Base-by-base conservation (phyloP, 2,113 vertebrate genomes). In the Anarhynchus alexandrinus region DNA sequence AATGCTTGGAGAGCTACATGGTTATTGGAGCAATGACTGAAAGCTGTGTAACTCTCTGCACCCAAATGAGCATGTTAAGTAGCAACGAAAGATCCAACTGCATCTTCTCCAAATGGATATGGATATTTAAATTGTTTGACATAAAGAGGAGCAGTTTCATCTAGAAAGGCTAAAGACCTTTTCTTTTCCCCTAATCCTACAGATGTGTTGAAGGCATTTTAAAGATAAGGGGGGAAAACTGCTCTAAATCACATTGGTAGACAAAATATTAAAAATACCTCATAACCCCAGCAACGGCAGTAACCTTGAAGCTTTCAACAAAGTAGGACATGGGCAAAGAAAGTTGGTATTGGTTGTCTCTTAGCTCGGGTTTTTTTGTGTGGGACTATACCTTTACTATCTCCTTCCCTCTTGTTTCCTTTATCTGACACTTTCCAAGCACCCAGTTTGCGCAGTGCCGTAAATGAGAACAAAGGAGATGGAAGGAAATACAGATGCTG, bases 121-220 rank as follows among this genome's bases (percentile, higher is more conserved):
- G 7, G 13, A 65, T 76, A 32, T 11, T 59, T 10, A 78, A 8
- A 11, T 14, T 64, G 0, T n/a, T 86, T 73, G 11, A 80, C 36
- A 54, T 49, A 38, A 77, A 88, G 34, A 80, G 13, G 5, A 65
- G 59, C 15, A 18, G 1, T 72, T 88, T 91, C 42, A 77, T 4
- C 32, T 66, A 25, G 11, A 81, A 83, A 67, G 5, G 30, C 18
- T 81, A 45, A 81, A 64, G 52, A 74, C 1, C 4, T 1, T 78
- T 90, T 81, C 5, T 85, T 11, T 70, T 96, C 3, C 3, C 7
- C 45, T 90, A 69, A 25, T 69, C 34, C 15, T 43, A 45, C 11
- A 82, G 36, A 69, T 0, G 0, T 32, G 7, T 49, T 52, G 36
- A 82, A 12, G 3, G 6, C 36, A 27, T 90, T 76, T 64, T 57